These are phyloP conservation scores for Cuniculus paca DNA, from an alignment of 2,797 vertebrate genomes.

Conservation along the genomic window DNA sequence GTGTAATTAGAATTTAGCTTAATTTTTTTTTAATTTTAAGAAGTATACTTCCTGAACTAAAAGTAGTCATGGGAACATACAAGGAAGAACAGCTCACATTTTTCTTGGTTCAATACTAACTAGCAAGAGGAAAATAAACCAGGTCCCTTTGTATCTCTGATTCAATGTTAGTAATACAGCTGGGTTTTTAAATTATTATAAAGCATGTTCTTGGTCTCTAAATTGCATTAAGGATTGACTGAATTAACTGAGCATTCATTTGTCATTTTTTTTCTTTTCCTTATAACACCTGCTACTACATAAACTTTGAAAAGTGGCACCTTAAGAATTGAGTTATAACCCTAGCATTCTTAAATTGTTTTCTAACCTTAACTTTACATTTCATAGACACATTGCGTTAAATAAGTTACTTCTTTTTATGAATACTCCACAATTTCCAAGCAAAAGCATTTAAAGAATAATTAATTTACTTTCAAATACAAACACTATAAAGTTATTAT, in stretches of 20 bases:
- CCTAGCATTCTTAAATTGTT: not conserved
- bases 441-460: not conserved
- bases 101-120: not conserved
- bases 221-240: conserved; percentile 10
- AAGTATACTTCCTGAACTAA: not conserved
- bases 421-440: not conserved
- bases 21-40: not conserved
- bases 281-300: not conserved
- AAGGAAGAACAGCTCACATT: not conserved
- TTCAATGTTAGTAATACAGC: not conserved
- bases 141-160: not conserved
- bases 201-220: not conserved
- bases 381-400: conserved; percentile 25
- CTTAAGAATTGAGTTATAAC: not conserved
- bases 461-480: not conserved
- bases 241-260: not conserved
- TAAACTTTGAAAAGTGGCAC: not conserved
- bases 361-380: conserved; percentile 36
- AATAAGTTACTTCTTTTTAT: not conserved
- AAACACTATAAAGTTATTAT: not conserved
- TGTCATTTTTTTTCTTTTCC: conserved; percentile 19
- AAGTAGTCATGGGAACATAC: not conserved
- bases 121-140: not conserved
- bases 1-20: not conserved
- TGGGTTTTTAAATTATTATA: not conserved